Base-by-base conservation (phyloP, 1,140 invertebrate species). In the Contarinia nasturtii region DNA sequence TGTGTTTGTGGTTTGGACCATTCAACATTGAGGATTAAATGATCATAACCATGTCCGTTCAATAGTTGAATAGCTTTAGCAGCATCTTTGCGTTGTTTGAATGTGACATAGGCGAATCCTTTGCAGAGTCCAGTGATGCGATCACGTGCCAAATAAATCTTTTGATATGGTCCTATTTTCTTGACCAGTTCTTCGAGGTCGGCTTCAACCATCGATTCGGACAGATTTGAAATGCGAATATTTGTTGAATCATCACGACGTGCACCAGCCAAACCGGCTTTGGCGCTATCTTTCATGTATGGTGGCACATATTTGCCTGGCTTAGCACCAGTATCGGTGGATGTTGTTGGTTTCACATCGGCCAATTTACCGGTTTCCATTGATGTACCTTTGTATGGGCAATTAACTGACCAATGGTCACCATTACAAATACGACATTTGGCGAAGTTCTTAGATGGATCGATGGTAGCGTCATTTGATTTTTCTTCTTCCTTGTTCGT, bases 51-150 rank as follows among this genome's bases (percentile, higher is more conserved):
- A 67, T 89, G 85, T 2, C 93, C 94, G 65, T 97, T 86, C 5
- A 98, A 76, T 40, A 73, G 74, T 49, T 77, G 67, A 55, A 98
- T 96, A 49, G 95, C 95, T 56, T 81, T 78, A 15, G 86, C 82
- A 34, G 95, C 94, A 69, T 95, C 89, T 55, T 80, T 76, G 54
- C 80, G 73, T 49, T 80, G 79, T 61, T 86, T 88, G 64, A 91
- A 98, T 59, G 94, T 94, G 42, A 98, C 86, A 60, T 97, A 98
- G 27, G 93, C 93, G 71, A 97, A 98, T 43, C 84, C 84, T 71
- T 88, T 86, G 68, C 85, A 89, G n/a, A 75, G 65, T 21, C 84
- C 83, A 50, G 82, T 86, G 33, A 69, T 73, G 65, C 68, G 61
- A 58, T 95, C 90, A 58, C 88, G 88, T 8, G 88, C 87, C 49